Conservation (phyloP, 2,113 vertebrate species). For the Spermophilus dauricus region DNA sequence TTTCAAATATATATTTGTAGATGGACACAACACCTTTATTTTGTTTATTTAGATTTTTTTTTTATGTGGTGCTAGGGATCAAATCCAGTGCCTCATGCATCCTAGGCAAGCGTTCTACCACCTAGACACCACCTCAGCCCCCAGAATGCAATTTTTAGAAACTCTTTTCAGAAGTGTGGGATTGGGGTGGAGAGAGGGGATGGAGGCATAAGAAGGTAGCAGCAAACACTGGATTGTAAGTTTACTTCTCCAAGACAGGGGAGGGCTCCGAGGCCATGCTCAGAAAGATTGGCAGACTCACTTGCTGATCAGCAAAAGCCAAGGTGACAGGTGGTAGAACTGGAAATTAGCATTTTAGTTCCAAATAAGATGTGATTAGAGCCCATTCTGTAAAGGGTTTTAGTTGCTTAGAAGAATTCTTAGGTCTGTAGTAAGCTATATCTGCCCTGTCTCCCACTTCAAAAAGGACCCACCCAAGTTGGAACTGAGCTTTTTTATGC, state of each 20-base stretch:
- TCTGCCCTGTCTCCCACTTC: background rate
- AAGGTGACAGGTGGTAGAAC: background rate
- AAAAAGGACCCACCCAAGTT: background rate
- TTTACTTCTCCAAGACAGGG: background rate
- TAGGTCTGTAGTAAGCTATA: background rate
- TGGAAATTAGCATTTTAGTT: slow-evolving; percentile 2
- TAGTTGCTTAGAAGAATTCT: background rate
- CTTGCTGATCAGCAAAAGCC: background rate
- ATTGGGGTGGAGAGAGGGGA: background rate
- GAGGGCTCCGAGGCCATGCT: background rate
- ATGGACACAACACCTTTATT: no score
- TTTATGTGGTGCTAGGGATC: no score
- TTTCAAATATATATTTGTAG: no score
- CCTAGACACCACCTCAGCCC: no score
- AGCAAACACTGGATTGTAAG: background rate
- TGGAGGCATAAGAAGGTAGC: background rate
- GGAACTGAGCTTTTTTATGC: background rate
- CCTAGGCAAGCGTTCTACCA: no score
- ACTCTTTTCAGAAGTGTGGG: background rate
- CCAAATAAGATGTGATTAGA: background rate
- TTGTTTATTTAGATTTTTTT: no score
- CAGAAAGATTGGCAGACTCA: background rate
- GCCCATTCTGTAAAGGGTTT: background rate
- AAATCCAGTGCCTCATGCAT: no score
- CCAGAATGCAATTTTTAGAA: no score